These are phyloP conservation scores for Hydra vulgaris DNA, from an alignment of 30 jellyfish, hydroid and myxozoan genomes.

Conservation along the genomic window DNA sequence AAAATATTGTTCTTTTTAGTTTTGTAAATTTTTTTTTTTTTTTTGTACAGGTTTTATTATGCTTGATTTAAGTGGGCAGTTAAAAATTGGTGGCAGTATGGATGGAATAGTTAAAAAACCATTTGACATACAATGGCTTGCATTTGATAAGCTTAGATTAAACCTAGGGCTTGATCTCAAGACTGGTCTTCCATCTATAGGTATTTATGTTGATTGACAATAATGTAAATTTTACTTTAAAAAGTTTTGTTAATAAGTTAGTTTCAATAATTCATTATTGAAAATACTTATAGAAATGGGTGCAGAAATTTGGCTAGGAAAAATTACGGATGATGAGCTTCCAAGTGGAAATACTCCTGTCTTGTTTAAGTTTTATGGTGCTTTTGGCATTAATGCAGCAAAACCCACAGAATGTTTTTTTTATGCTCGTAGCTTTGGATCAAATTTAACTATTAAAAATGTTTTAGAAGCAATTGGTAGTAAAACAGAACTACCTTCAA, in stretches of 20 bases:
- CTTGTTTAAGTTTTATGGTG: constrained; percentile 37
- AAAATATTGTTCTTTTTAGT: too few relatives aligned
- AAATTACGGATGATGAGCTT: constrained; percentile 22
- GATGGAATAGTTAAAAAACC: constrained; percentile 49
- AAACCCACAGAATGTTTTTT: constrained; percentile 40
- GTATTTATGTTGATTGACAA: constrained; percentile 19
- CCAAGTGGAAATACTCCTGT: neutral
- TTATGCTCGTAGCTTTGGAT: constrained; percentile 18
- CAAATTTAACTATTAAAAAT: neutral
- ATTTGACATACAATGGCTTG: constrained; percentile 34
- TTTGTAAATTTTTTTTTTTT: too few relatives aligned
- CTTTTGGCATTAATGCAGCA: constrained; percentile 36
- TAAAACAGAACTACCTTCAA: neutral
- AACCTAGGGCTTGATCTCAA: constrained; percentile 35
- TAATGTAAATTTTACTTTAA: too few relatives aligned
- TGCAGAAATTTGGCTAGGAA: constrained; percentile 60
- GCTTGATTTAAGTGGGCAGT: constrained; percentile 34
- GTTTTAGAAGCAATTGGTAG: neutral
- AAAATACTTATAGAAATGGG: constrained; percentile 38
- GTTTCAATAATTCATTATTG: too few relatives aligned
- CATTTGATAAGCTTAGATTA: constrained; percentile 51
- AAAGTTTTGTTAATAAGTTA: too few relatives aligned
- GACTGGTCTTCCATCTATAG: constrained; percentile 44
- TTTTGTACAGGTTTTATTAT: constrained; percentile 30
- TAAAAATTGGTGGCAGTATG: constrained; percentile 43